These are phyloP conservation scores for Pseudonaja textilis DNA, from an alignment of 2,113 vertebrate species.

Conservation along the genomic window DNA sequence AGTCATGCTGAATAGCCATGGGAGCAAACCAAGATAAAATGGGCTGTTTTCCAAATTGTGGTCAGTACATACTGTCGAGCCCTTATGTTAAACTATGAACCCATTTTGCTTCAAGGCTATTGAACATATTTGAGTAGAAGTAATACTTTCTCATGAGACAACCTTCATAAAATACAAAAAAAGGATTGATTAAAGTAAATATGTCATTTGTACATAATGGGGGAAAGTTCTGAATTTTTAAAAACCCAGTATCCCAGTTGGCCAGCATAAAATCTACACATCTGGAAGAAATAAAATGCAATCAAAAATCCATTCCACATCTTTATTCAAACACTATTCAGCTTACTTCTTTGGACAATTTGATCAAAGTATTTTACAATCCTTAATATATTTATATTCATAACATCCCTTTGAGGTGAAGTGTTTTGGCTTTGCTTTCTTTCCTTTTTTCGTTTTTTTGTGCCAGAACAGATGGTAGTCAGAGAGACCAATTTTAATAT, in stretches of 20 bases:
- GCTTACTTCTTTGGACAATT: constrained; percentile 38
- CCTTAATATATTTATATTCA: constrained; percentile 39
- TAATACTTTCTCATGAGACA: background rate
- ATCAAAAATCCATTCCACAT: constrained; percentile 36
- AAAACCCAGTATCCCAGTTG: constrained; percentile 30
- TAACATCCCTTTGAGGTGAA: constrained; percentile 40
- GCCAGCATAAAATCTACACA: constrained; percentile 20
- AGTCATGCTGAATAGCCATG: background rate
- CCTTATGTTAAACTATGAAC: background rate
- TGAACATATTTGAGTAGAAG: background rate
- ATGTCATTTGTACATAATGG: constrained; percentile 4
- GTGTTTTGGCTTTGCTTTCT: constrained; percentile 1
- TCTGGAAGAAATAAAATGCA: constrained; percentile 39
- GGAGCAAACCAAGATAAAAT: background rate
- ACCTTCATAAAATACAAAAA: background rate
- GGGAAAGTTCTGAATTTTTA: constrained; percentile 18
- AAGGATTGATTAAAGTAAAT: constrained; percentile 14
- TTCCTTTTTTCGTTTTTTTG: background rate
- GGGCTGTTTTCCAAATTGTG: background rate
- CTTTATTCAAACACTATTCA: constrained; percentile 38
- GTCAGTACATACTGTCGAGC: background rate
- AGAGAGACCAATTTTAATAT: background rate
- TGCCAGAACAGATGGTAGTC: constrained; percentile 13
- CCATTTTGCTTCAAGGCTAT: background rate
- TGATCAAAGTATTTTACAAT: constrained; percentile 40